phyloP scores from a whole-genome alignment of 1,140 invertebrate species.

The Laupala kohalensis region DNA sequence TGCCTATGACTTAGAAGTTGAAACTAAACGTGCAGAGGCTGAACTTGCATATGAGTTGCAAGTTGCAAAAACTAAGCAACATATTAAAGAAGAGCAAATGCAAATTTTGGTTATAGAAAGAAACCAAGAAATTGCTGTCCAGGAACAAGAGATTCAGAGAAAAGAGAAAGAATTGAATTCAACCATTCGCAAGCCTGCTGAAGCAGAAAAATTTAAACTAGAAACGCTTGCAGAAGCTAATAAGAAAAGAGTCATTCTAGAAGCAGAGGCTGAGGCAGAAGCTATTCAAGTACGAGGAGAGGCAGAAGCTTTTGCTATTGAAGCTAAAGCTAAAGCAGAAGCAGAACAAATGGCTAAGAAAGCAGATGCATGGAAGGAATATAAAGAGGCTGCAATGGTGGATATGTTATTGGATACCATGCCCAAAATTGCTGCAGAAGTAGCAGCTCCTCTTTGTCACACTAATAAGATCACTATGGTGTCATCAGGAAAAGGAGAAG shows the following conservation, averaged over 20 bases:
- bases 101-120: constrained; percentile 35
- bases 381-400: constrained; percentile 90
- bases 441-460: constrained; percentile 40
- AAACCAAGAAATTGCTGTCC: constrained; percentile 35
- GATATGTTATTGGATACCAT: constrained; percentile 93
- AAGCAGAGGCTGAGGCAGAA: constrained; percentile 92
- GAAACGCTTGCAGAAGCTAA: constrained; percentile 91
- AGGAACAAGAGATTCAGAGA: constrained; percentile 31
- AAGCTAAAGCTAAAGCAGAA: constrained; percentile 87
- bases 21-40: constrained; percentile 42
- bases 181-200: constrained; percentile 37
- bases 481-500: constrained; percentile 34
- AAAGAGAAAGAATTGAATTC: constrained; percentile 37
- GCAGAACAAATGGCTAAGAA: constrained; percentile 94
- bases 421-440: constrained; percentile 72
- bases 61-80: constrained; percentile 42
- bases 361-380: constrained; percentile 91
- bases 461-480: constrained; percentile 44
- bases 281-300: constrained; percentile 67
- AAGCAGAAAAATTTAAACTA: constrained; percentile 47
- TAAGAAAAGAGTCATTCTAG: constrained; percentile 64
- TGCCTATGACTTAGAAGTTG: constrained; percentile 44
- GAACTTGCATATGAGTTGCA: constrained; percentile 39
- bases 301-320: constrained; percentile 86
- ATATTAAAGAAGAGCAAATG: constrained; percentile 43